phyloP scores from a whole-genome alignment of 2,113 vertebrate species.

The Perognathus longimembris region DNA sequence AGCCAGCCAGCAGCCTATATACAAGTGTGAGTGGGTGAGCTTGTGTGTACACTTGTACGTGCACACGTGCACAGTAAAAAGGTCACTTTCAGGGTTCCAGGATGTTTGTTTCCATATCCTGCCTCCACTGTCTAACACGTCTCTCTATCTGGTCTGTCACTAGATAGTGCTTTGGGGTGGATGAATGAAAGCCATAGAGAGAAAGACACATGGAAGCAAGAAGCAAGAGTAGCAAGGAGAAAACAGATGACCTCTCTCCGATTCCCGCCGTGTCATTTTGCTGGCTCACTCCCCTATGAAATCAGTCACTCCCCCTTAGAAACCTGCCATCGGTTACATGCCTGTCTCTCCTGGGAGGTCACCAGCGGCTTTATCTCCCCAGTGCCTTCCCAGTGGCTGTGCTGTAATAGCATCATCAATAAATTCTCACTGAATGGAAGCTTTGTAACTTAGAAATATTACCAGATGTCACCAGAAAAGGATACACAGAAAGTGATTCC shows the following conservation, averaged over 20 bases:
- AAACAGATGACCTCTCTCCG: not conserved
- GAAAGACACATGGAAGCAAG: not conserved
- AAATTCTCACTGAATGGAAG: conserved; percentile 61
- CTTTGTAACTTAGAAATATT: conserved; percentile 76
- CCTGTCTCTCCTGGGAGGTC: conserved; percentile 55
- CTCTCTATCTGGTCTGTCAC: not conserved
- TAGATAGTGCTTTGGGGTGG: not conserved
- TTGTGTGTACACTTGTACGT: not conserved
- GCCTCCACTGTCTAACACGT: no score
- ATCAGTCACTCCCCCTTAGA: not conserved
- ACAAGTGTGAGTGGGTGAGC: no score
- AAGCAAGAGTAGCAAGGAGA: not conserved
- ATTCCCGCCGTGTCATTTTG: not conserved
- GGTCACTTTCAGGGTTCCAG: not conserved
- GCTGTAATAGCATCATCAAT: conserved; percentile 65
- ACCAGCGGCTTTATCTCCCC: conserved; percentile 8
- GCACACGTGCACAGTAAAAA: not conserved
- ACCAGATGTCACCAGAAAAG: conserved; percentile 63
- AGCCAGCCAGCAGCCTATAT: not conserved
- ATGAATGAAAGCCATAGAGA: not conserved
- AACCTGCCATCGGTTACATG: not conserved
- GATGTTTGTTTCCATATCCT: not conserved
- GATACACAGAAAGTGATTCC: not conserved
- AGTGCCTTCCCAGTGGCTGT: conserved; percentile 33
- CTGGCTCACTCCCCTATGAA: not conserved